Evolutionary conservation across 2,113 vertebrate species (phyloP).

Genomic region (Apteryx mantelli): DNA sequence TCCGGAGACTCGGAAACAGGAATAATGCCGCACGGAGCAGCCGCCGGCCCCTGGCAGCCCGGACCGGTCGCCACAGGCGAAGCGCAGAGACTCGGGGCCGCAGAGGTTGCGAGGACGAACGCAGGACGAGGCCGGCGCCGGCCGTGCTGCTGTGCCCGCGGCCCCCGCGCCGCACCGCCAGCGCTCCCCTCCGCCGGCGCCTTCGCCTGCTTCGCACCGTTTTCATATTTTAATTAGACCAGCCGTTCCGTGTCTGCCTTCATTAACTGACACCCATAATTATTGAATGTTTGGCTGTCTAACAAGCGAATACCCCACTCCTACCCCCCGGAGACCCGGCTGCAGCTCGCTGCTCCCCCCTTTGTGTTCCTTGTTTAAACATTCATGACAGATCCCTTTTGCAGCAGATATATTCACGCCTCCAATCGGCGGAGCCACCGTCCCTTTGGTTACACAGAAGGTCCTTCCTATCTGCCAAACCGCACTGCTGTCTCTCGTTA

Average conservation of each 20-base stretch:
- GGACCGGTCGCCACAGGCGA: too few relatives aligned
- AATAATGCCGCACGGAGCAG: too few relatives aligned
- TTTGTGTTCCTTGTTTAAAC: background rate
- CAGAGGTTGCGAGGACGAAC: background rate
- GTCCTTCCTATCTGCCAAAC: background rate
- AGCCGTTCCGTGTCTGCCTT: background rate
- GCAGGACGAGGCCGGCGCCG: background rate
- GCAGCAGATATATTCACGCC: background rate
- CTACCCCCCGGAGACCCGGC: background rate
- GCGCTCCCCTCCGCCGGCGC: background rate
- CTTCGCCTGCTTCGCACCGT: background rate
- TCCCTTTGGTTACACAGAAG: background rate
- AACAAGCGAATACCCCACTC: background rate
- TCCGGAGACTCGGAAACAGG: too few relatives aligned
- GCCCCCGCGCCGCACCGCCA: background rate
- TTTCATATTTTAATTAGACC: constrained; percentile 1
- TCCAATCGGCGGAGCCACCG: rapidly evolving
- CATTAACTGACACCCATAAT: constrained; percentile 31
- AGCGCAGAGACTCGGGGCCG: background rate
- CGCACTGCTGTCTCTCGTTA: background rate
- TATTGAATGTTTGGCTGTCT: background rate
- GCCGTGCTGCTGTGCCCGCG: background rate
- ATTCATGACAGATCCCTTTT: background rate
- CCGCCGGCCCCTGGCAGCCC: too few relatives aligned
- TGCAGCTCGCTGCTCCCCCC: background rate